Conservation (phyloP, 1,140 invertebrate genomes). For the Drosophila lowei region DNA sequence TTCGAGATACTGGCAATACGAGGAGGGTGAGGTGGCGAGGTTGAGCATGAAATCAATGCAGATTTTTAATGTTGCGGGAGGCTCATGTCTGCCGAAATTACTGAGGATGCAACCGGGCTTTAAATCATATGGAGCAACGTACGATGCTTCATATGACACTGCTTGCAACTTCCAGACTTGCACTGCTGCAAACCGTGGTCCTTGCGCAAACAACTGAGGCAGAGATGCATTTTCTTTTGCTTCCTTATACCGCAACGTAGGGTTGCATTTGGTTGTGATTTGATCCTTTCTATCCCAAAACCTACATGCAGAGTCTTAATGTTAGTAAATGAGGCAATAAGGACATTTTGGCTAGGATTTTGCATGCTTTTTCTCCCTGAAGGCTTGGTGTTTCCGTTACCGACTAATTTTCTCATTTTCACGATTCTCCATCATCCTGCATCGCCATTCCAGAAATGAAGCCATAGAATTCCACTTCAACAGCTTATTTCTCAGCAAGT, state of each 20-base stretch:
- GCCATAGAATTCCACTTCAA: neutral
- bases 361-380: neutral
- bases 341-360: neutral
- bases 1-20: neutral
- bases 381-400: neutral
- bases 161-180: neutral
- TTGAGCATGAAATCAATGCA: neutral
- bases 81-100: neutral
- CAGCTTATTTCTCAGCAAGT: neutral
- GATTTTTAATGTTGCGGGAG: too few relatives aligned
- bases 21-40: neutral
- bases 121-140: neutral
- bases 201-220: neutral
- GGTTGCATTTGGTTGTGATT: neutral
- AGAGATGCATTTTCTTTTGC: neutral
- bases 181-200: neutral
- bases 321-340: too few relatives aligned
- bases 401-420: neutral
- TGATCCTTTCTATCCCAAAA: neutral
- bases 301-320: neutral
- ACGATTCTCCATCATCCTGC: conserved; percentile 2
- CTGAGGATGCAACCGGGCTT: neutral
- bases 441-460: conserved; percentile 10
- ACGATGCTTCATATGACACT: neutral
- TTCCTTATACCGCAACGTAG: neutral